phyloP scores from a whole-genome alignment of 2,888 invertebrate genomes.

The Dolichomitus sp. region DNA sequence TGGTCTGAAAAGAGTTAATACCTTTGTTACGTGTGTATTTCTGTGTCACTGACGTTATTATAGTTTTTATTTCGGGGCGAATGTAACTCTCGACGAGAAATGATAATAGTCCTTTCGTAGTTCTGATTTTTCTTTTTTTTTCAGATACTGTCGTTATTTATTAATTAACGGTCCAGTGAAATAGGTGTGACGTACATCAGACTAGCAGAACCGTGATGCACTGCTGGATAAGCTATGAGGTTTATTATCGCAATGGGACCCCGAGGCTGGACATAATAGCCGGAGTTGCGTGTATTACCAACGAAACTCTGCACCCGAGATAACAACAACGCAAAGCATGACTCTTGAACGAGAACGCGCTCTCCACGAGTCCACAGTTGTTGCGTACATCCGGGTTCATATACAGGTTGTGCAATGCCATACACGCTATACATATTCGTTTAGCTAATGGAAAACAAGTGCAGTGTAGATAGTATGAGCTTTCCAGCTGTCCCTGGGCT shows the following conservation, averaged over 20 bases:
- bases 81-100: not conserved
- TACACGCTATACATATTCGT: constrained; percentile 70
- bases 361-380: constrained; percentile 27
- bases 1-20: not conserved
- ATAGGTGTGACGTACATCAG: not conserved
- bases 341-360: constrained; percentile 40
- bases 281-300: constrained; percentile 34
- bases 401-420: constrained; percentile 14
- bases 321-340: constrained; percentile 6
- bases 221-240: not conserved
- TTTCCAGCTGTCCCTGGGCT: constrained; percentile 45
- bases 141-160: not conserved
- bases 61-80: not conserved
- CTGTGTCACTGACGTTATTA: not conserved
- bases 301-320: constrained; percentile 54
- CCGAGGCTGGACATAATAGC: constrained; percentile 12
- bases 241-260: constrained; percentile 15
- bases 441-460: constrained; percentile 73
- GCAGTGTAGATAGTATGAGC: constrained; percentile 56
- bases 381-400: constrained; percentile 48
- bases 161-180: constrained; percentile 1
- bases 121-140: not conserved
- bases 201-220: not conserved
- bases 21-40: not conserved
- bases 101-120: not conserved